These are phyloP conservation scores for Pseudochromis fuscus DNA, from an alignment of 2,797 vertebrate species.

Conservation along the genomic window DNA sequence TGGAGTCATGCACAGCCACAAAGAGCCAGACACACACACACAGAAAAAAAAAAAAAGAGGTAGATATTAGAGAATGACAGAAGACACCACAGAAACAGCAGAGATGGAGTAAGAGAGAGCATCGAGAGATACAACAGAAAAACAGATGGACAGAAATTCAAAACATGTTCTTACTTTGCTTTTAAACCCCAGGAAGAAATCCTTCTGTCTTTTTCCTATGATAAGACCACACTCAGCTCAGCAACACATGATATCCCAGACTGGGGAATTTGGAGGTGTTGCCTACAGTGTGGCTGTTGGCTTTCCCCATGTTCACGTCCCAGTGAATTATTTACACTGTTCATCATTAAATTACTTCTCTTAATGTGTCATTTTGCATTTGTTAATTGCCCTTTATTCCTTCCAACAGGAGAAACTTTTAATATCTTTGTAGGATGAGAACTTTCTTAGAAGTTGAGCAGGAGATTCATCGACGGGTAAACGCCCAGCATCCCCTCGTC, in stretches of 20 bases:
- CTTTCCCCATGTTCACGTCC: too few relatives aligned
- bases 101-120: constrained; percentile 23
- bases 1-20: constrained; percentile 42
- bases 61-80: constrained; percentile 40
- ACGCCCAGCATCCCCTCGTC: background rate
- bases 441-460: background rate
- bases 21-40: constrained; percentile 27
- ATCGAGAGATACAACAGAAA: constrained; percentile 35
- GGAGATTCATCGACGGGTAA: background rate
- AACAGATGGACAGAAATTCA: constrained; percentile 56
- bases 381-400: background rate
- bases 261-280: constrained; percentile 39
- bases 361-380: constrained; percentile 1
- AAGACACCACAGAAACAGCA: constrained; percentile 47
- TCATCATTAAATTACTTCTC: constrained; percentile 17
- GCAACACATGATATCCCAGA: constrained; percentile 60
- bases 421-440: background rate
- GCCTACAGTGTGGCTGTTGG: constrained; percentile 46
- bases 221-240: constrained; percentile 59
- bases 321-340: constrained; percentile 21
- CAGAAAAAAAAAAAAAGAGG: constrained; percentile 17
- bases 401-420: background rate
- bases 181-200: constrained; percentile 59
- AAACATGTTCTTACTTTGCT: constrained; percentile 63
- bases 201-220: constrained; percentile 47